These are phyloP conservation scores for Chionomys nivalis DNA, from an alignment of 2,113 vertebrate genomes.

Conservation along the genomic window DNA sequence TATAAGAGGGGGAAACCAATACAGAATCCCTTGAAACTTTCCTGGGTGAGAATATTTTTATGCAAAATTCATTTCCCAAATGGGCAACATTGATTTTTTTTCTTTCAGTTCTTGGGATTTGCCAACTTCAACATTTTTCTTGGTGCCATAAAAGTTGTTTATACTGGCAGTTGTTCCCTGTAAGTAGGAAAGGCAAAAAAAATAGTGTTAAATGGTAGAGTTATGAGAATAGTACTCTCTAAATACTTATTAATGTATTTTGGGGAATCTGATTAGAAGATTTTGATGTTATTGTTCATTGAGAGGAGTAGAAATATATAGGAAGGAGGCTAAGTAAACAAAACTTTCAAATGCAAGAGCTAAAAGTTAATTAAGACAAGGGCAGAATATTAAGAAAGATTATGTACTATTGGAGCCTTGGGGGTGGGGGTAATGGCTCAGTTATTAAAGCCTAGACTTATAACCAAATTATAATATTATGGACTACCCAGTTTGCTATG, in stretches of 20 bases:
- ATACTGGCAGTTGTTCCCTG: conserved; percentile 36
- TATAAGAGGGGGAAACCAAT: conserved; percentile 38
- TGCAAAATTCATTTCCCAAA: conserved; percentile 57
- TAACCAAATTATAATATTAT: neutral
- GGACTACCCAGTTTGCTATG: neutral
- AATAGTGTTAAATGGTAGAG: conserved; percentile 20
- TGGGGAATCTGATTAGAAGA: conserved; percentile 40
- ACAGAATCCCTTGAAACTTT: conserved; percentile 44
- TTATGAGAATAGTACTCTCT: conserved; percentile 22
- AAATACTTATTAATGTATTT: conserved; percentile 44
- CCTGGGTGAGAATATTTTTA: conserved; percentile 56
- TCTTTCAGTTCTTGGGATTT: conserved; percentile 31
- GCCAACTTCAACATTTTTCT: conserved; percentile 70
- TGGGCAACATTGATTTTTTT: conserved; percentile 27
- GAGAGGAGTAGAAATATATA: neutral
- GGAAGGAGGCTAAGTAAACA: neutral
- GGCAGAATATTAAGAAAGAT: neutral
- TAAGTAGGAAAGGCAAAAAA: conserved; percentile 59
- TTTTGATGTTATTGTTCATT: neutral
- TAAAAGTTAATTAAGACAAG: neutral
- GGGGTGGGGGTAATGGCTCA: neutral
- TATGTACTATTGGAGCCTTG: neutral
- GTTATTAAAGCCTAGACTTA: neutral
- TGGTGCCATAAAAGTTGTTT: conserved; percentile 55
- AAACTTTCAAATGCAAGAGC: neutral